Evolutionary conservation across 2,797 vertebrate species (phyloP).

Genomic region (Pempheris klunzingeri): DNA sequence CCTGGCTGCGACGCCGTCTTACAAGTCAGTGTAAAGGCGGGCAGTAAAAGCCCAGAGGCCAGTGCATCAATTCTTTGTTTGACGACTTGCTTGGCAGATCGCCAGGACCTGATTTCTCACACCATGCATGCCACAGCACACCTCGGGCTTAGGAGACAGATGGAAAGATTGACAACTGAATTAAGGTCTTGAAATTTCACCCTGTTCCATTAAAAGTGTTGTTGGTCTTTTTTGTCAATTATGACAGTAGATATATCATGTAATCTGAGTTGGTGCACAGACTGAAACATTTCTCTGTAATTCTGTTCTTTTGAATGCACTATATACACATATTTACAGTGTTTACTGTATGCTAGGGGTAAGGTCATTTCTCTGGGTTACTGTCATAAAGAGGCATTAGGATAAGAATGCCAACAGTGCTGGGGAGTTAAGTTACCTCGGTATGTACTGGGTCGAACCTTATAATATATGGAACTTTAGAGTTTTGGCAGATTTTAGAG

Average conservation of each 20-base stretch:
- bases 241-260: slow-evolving; percentile 10
- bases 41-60: slow-evolving; percentile 82
- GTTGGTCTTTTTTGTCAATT: slow-evolving; percentile 33
- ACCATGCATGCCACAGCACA: slow-evolving; percentile 85
- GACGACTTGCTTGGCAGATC: slow-evolving; percentile 82
- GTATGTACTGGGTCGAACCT: background rate
- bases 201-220: slow-evolving; percentile 42
- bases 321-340: background rate
- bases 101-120: slow-evolving; percentile 87
- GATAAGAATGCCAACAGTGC: no score
- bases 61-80: slow-evolving; percentile 88
- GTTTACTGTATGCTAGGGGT: background rate
- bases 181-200: slow-evolving; percentile 75
- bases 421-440: no score
- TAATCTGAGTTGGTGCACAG: slow-evolving; percentile 5
- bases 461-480: background rate
- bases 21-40: slow-evolving; percentile 79
- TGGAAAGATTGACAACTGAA: slow-evolving; percentile 76
- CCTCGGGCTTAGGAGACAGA: slow-evolving; percentile 73
- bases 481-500: background rate
- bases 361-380: background rate
- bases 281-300: background rate
- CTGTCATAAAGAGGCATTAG: no score
- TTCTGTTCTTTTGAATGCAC: background rate
- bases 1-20: slow-evolving; percentile 85